Conservation (phyloP, 2,113 vertebrate genomes). For the Myxocyprinus asiaticus region DNA sequence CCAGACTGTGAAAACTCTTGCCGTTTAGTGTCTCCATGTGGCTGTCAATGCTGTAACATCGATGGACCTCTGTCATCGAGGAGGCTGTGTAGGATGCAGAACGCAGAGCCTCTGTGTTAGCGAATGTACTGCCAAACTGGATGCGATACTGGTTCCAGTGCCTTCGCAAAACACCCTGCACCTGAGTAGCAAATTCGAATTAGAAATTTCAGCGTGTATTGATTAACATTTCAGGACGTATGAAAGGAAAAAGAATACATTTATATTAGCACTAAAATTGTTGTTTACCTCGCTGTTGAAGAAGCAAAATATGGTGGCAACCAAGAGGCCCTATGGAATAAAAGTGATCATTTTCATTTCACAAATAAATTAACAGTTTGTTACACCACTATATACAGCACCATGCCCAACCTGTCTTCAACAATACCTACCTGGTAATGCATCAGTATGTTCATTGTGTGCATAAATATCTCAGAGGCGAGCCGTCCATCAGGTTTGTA, state of each 20-base stretch:
- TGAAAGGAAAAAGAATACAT: neutral
- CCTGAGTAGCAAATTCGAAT: slow-evolving; percentile 67
- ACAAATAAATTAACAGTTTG: neutral
- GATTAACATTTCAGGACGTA: neutral
- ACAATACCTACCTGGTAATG: slow-evolving; percentile 86
- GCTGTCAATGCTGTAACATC: slow-evolving; percentile 88
- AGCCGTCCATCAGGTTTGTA: slow-evolving; percentile 85
- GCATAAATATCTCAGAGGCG: slow-evolving; percentile 83
- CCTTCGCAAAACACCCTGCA: slow-evolving; percentile 87
- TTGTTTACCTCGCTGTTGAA: slow-evolving; percentile 87
- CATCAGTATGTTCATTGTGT: slow-evolving; percentile 90
- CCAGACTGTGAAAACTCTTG: slow-evolving; percentile 83
- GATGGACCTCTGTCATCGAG: slow-evolving; percentile 86
- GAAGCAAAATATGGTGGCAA: slow-evolving; percentile 88
- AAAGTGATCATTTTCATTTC: neutral
- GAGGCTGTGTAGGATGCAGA: slow-evolving; percentile 89
- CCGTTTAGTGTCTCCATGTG: slow-evolving; percentile 88
- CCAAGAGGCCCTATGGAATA: slow-evolving; percentile 77
- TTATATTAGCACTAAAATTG: neutral
- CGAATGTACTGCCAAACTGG: slow-evolving; percentile 88
- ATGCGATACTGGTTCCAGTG: slow-evolving; percentile 95
- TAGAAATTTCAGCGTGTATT: too few species aligned
- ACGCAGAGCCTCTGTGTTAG: slow-evolving; percentile 85
- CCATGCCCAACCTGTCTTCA: neutral
- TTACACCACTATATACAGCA: neutral